Evolutionary conservation across 1,140 invertebrate species (phyloP), one percentile per base, ranked within the genome.

Genomic region (Platyscapa corneri): DNA sequence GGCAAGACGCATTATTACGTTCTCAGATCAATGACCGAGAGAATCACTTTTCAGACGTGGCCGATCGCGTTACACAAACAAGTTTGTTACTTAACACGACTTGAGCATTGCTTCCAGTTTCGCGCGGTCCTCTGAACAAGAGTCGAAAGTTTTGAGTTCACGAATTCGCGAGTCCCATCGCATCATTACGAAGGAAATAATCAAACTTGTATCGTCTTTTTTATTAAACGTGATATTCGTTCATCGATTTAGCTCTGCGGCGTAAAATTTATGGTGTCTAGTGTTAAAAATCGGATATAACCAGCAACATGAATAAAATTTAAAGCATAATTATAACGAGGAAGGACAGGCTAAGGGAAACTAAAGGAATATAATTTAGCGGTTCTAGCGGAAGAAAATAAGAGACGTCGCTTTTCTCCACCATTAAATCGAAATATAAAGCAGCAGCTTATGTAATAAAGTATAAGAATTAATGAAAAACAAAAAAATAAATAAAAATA

Each of bases 181-280:
- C 32, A 76, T n/a, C n/a, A n/a, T 77, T 53, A 32, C 23, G 56
- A 76, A 74, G 56, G 39, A 56, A 74, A 74, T 82, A 84, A 84
- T 84, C 82, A 84, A 84, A 84, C 82, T 77, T 83, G 82, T 83
- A 83, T 83, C 65, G 82, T 84, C 75, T 14, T 78, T 72, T 72
- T 78, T 20, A 78, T 64, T 84, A 78, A 84, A 77, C 75, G 60
- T 84, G 82, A 84, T 78, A 84, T 70, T 42, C 53, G 78, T 53
- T 84, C 42, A 78, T 78, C 64, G 60, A 84, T 78, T 78, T 78
- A 70, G 53, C 32, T 84, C 30, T 67, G 75, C 75, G 75, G 39
- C 74, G 72, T 72, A 56, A 53, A n/a, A 79, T 80, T 77, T 72
- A 74, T 80, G 49, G 64, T 84, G 64, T 84, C 77, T 84, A 76